phyloP scores from a whole-genome alignment of 2,888 invertebrate genomes.

The Drosophila nr. fundita region DNA sequence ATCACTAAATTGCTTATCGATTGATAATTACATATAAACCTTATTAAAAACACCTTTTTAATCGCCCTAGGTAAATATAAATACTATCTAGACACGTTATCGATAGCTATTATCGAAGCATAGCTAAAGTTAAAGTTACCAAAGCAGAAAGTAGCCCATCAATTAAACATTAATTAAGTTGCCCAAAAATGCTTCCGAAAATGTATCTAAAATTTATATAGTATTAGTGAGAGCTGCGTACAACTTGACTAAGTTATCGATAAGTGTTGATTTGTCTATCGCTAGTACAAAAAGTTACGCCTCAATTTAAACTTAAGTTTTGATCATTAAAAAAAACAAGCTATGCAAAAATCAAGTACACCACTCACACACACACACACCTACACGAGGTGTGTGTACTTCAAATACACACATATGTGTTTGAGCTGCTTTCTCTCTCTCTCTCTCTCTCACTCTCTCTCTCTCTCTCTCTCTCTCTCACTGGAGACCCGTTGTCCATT shows the following conservation, averaged over 20 bases:
- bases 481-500: constrained; percentile 1
- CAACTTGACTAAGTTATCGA: background rate
- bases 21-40: no score
- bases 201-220: background rate
- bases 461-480: background rate
- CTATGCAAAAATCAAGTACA: constrained; percentile 30
- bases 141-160: background rate
- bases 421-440: background rate
- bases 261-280: background rate
- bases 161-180: background rate
- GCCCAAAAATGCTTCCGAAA: background rate
- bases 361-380: background rate
- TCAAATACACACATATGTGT: constrained; percentile 20
- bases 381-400: background rate
- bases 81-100: background rate
- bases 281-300: background rate
- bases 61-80: background rate
- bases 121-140: background rate
- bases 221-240: background rate
- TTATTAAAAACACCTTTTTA: no score
- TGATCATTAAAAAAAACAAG: background rate
- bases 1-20: no score
- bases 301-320: background rate
- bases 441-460: background rate
- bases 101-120: background rate